These are phyloP conservation scores for Cotesia glomerata DNA, from an alignment of 1,140 invertebrate genomes.

Conservation along the genomic window DNA sequence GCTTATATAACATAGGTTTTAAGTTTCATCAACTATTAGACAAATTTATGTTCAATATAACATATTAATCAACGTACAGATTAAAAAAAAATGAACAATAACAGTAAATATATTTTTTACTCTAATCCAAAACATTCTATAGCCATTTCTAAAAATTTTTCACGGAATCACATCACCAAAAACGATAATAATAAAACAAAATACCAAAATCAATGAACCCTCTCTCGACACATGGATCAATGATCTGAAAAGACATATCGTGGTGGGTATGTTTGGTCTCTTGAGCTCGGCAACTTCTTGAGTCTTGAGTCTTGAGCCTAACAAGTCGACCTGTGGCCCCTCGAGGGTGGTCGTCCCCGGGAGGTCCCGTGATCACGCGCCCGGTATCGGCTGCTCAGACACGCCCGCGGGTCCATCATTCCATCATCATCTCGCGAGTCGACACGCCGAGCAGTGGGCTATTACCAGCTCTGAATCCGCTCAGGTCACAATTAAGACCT, in stretches of 20 bases:
- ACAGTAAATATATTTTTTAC: too few species aligned
- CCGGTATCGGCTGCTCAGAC: slow-evolving; percentile 36
- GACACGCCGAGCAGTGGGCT: not conserved
- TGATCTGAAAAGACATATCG: not conserved
- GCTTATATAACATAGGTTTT: too few species aligned
- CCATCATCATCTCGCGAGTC: slow-evolving; percentile 28
- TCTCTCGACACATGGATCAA: not conserved
- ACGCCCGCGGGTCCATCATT: slow-evolving; percentile 38
- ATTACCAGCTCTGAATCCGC: not conserved
- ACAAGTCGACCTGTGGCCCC: slow-evolving; percentile 43
- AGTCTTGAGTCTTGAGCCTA: slow-evolving; percentile 33
- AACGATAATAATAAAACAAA: too few species aligned
- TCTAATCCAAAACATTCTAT: too few species aligned
- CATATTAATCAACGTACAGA: too few species aligned
- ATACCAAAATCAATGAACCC: too few species aligned
- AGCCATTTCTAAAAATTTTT: too few species aligned
- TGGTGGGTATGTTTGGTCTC: not conserved
- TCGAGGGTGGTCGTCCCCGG: slow-evolving; percentile 40
- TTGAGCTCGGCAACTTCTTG: slow-evolving; percentile 30
- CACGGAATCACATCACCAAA: too few species aligned
- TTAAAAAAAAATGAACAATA: too few species aligned
- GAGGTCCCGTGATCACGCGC: slow-evolving; percentile 44
- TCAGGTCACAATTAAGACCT: too few species aligned
- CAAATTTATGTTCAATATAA: too few species aligned
- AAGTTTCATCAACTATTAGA: too few species aligned